A percentile compares a stretch with the other conserved stretches of the same genome.
phyloP scores from a whole-genome alignment of 2,797 vertebrate species.

The Sebastes hubbsi region DNA sequence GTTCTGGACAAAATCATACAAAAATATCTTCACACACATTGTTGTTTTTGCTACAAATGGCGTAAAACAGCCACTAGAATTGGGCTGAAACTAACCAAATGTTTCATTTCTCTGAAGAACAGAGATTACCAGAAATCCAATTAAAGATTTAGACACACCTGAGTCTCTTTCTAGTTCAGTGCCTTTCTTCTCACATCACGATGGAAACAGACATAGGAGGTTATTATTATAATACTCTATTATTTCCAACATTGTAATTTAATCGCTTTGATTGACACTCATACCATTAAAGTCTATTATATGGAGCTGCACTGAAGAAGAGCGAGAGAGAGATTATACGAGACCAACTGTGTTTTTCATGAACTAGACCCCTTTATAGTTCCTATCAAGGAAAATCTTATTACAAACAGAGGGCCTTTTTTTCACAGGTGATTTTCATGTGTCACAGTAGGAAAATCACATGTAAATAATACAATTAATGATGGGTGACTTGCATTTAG shows the following conservation, averaged over 20 bases:
- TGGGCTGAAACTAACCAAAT: constrained; percentile 10
- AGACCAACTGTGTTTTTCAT: neutral
- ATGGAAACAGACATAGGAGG: constrained; percentile 10
- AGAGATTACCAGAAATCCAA: constrained; percentile 33
- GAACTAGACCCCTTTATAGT: neutral
- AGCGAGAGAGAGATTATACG: neutral
- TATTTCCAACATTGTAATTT: neutral
- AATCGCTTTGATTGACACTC: constrained; percentile 11
- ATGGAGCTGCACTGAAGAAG: neutral
- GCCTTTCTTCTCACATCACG: neutral
- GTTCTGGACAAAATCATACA: neutral
- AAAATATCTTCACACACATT: neutral
- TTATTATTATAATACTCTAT: neutral
- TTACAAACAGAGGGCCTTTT: neutral
- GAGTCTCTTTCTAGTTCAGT: neutral
- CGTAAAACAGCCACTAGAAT: neutral
- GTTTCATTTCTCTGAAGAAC: constrained; percentile 28
- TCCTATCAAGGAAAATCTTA: neutral
- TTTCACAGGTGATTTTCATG: neutral
- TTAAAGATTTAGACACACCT: constrained; percentile 45
- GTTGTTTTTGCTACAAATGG: constrained; percentile 6
- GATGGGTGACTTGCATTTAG: too few species aligned
- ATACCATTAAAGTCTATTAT: neutral
- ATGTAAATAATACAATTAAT: neutral
- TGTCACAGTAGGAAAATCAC: neutral